Evolutionary conservation across 2,888 invertebrate species (phyloP).

Genomic region (Platycheirus albimanus): DNA sequence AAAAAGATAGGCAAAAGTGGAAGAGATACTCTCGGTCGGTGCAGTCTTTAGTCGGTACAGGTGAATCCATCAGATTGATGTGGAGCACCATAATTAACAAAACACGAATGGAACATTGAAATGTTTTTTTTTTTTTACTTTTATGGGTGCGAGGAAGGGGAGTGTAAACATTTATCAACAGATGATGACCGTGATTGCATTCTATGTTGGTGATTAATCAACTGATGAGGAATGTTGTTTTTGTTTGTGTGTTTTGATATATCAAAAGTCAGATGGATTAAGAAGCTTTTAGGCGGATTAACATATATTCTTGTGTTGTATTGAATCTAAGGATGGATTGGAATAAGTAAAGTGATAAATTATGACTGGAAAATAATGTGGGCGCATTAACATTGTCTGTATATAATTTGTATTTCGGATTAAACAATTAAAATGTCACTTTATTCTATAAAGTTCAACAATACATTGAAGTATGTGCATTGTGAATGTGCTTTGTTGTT

Average conservation of each 20-base stretch:
- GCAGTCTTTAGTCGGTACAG: not conserved
- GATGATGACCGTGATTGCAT: conserved; percentile 45
- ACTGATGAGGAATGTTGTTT: conserved; percentile 42
- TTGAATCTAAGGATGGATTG: too few species aligned
- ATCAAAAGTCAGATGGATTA: conserved; percentile 35
- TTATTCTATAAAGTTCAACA: too few species aligned
- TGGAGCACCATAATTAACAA: conserved; percentile 45
- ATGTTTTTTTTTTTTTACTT: not conserved
- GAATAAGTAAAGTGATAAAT: too few species aligned
- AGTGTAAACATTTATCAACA: conserved; percentile 15
- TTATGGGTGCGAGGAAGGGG: conserved; percentile 18
- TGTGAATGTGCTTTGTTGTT: too few species aligned
- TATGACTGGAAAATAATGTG: too few species aligned
- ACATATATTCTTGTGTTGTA: too few species aligned
- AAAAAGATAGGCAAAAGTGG: conserved; percentile 36
- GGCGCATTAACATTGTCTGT: too few species aligned
- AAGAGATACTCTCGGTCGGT: not conserved
- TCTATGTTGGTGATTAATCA: conserved; percentile 40
- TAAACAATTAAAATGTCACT: too few species aligned
- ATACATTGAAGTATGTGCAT: too few species aligned
- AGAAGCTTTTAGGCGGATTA: not conserved
- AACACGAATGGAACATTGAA: conserved; percentile 17
- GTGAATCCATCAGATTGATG: conserved; percentile 20
- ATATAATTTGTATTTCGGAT: too few species aligned
- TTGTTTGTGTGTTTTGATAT: conserved; percentile 31